phyloP scores from a whole-genome alignment of 2,888 invertebrate species.

The Neelides folsomi region DNA sequence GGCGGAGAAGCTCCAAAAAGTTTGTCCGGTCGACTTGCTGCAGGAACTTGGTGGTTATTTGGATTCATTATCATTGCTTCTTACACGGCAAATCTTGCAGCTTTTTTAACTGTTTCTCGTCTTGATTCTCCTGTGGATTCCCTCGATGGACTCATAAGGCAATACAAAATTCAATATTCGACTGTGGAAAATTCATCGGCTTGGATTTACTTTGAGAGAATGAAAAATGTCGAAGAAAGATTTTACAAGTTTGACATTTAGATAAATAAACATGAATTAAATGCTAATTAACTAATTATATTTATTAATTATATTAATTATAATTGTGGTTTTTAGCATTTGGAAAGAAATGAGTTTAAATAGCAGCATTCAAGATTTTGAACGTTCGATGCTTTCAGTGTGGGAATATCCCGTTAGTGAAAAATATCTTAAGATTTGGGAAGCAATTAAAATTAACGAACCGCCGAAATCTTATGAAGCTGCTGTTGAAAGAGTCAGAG shows the following conservation, averaged over 20 bases:
- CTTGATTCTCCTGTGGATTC: conserved; percentile 83
- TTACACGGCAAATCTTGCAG: conserved; percentile 94
- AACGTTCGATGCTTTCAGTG: conserved; percentile 86
- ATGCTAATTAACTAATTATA: no score
- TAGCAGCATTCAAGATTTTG: conserved; percentile 74
- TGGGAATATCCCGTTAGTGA: conserved; percentile 98
- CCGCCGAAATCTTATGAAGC: conserved; percentile 65
- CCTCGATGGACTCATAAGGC: conserved; percentile 82
- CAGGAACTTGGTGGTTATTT: conserved; percentile 99
- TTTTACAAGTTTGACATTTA: conserved; percentile 93
- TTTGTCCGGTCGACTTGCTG: conserved; percentile 83
- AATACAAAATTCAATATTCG: conserved; percentile 90
- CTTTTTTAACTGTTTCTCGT: conserved; percentile 79
- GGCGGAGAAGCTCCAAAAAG: conserved; percentile 94
- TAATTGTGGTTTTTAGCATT: conserved; percentile 48
- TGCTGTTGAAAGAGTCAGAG: conserved; percentile 57
- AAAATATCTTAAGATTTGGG: conserved; percentile 96
- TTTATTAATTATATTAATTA: not conserved
- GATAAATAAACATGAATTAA: no score
- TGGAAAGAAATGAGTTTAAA: conserved; percentile 97
- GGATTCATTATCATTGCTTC: conserved; percentile 93
- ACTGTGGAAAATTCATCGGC: conserved; percentile 74
- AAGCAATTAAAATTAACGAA: conserved; percentile 73
- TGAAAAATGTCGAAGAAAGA: conserved; percentile 83
- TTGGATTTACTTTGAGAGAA: conserved; percentile 84